Evolutionary conservation across 2,113 vertebrate genomes (phyloP).

Genomic region (Meleagris gallopavo): DNA sequence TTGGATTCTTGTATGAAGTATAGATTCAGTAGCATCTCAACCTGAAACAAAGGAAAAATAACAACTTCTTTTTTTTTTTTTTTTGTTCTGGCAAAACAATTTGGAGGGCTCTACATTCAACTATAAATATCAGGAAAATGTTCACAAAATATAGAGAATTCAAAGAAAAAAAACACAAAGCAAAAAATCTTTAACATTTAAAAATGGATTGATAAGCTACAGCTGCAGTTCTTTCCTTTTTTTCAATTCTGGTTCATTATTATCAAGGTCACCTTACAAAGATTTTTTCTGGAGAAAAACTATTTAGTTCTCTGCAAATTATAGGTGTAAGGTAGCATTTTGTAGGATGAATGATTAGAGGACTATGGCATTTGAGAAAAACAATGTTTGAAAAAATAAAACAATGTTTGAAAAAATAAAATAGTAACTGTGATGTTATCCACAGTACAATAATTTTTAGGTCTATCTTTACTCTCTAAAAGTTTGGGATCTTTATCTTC

Average conservation of each 20-base stretch:
- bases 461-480: background rate
- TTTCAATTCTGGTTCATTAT: background rate
- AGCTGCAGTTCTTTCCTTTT: background rate
- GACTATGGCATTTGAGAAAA: background rate
- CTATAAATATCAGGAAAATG: background rate
- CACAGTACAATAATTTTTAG: background rate
- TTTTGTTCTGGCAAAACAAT: background rate
- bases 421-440: background rate
- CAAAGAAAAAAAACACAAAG: background rate
- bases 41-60: background rate
- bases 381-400: background rate
- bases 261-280: background rate
- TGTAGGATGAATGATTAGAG: background rate
- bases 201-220: conserved; percentile 8
- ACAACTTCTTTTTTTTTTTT: background rate
- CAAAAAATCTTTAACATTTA: background rate
- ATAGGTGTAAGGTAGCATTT: background rate
- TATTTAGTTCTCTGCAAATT: background rate
- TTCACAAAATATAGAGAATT: conserved; percentile 42
- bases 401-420: background rate
- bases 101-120: background rate
- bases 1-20: background rate
- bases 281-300: background rate
- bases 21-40: background rate
- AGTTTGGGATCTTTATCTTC: background rate